Evolutionary conservation across 2,888 invertebrate genomes (phyloP).

Genomic region (Rapana venosa): DNA sequence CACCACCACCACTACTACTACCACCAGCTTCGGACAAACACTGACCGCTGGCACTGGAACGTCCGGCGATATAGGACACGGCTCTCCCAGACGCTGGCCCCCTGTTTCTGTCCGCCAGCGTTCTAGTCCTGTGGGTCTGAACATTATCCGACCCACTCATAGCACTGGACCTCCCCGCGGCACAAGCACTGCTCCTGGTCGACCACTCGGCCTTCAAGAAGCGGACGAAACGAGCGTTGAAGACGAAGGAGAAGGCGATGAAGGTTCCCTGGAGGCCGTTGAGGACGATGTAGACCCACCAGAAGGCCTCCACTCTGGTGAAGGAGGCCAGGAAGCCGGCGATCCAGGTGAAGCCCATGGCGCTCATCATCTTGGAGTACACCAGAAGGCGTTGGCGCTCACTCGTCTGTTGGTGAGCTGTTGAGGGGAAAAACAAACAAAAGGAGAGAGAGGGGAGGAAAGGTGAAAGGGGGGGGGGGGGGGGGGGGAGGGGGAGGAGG

Average conservation of each 20-base stretch:
- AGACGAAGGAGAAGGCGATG: constrained; percentile 48
- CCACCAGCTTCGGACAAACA: too few species aligned
- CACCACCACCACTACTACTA: too few species aligned
- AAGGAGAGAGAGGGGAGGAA: not conserved
- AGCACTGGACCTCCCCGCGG: not conserved
- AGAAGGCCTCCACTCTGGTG: constrained; percentile 32
- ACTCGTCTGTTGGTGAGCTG: constrained; percentile 13
- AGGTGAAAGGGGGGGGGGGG: not conserved
- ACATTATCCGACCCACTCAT: not conserved
- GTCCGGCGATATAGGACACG: too few species aligned
- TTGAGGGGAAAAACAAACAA: not conserved
- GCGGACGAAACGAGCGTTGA: constrained; percentile 36
- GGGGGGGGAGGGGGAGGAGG: too few species aligned
- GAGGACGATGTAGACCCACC: constrained; percentile 49
- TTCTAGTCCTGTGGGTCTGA: too few species aligned
- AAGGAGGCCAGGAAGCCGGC: constrained; percentile 48
- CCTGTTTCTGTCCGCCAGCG: too few species aligned
- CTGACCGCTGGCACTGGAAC: too few species aligned
- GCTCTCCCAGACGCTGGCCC: too few species aligned
- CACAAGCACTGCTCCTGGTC: not conserved
- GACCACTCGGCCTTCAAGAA: not conserved
- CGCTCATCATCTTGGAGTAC: constrained; percentile 45
- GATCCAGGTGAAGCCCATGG: constrained; percentile 49
- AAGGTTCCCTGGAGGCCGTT: constrained; percentile 48
- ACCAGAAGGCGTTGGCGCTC: constrained; percentile 30